Conservation (phyloP, 1,140 invertebrate species). For the Agrypnia vestita region DNA sequence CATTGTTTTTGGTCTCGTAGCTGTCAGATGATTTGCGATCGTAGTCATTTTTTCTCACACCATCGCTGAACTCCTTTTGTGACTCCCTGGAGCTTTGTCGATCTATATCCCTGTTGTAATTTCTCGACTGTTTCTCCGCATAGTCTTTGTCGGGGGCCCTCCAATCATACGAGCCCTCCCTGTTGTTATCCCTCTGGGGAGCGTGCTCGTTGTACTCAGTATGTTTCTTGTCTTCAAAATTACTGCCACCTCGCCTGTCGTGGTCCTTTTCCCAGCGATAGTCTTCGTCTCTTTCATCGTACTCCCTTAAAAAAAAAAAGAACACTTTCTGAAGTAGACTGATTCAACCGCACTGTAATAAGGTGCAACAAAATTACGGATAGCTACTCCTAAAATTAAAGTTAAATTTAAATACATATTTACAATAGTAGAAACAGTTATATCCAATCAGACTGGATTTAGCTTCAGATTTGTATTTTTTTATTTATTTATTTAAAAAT, state of each 20-base stretch:
- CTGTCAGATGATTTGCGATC: conserved; percentile 67
- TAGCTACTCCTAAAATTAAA: no score
- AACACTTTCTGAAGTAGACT: no score
- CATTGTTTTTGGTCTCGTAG: conserved; percentile 64
- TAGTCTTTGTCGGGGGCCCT: conserved; percentile 60
- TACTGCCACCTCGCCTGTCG: conserved; percentile 54
- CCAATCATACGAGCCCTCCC: conserved; percentile 58
- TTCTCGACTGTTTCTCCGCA: conserved; percentile 64
- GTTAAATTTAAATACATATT: no score
- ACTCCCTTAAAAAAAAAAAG: conserved; percentile 51
- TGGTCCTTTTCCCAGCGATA: conserved; percentile 58
- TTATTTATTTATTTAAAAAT: no score
- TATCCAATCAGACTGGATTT: conserved; percentile 15
- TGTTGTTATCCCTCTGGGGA: conserved; percentile 32
- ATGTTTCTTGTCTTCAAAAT: conserved; percentile 58
- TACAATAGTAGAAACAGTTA: no score
- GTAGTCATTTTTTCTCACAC: conserved; percentile 67
- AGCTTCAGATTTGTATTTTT: conserved; percentile 51
- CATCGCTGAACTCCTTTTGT: conserved; percentile 65
- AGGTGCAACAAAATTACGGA: no score
- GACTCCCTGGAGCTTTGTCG: conserved; percentile 71
- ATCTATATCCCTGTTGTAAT: conserved; percentile 68
- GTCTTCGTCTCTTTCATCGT: conserved; percentile 54
- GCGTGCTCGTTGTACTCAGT: conserved; percentile 55
- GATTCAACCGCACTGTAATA: no score